phyloP scores from a whole-genome alignment of 2,797 vertebrate species.

The Scarus forsteni region DNA sequence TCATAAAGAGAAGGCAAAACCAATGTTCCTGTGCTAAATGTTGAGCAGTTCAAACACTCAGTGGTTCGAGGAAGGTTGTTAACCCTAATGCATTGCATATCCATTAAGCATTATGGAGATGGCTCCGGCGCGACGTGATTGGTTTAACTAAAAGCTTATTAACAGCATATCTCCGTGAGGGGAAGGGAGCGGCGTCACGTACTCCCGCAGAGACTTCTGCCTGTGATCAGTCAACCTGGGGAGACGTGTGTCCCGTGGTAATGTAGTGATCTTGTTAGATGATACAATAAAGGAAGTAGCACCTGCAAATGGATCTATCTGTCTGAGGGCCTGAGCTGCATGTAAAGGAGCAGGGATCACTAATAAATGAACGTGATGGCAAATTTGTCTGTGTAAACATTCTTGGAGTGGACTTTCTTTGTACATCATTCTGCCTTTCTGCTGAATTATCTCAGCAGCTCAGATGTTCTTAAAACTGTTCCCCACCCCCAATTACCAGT shows the following conservation, averaged over 20 bases:
- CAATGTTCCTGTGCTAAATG: slow-evolving; percentile 72
- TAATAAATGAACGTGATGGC: slow-evolving; percentile 51
- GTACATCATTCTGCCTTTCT: slow-evolving; percentile 10
- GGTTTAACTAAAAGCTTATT: slow-evolving; percentile 82
- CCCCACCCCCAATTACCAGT: no score
- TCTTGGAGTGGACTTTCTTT: slow-evolving; percentile 18
- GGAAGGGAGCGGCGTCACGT: slow-evolving; percentile 48
- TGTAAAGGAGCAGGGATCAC: slow-evolving; percentile 38
- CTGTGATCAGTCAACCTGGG: slow-evolving; percentile 62
- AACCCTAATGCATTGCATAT: slow-evolving; percentile 76
- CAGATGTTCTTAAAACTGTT: not conserved
- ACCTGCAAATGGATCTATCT: slow-evolving; percentile 59
- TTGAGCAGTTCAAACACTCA: slow-evolving; percentile 68
- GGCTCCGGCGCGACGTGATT: slow-evolving; percentile 65
- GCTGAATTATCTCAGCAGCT: slow-evolving; percentile 24
- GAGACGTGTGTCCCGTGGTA: slow-evolving; percentile 62
- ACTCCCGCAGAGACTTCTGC: slow-evolving; percentile 63
- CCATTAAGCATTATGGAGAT: slow-evolving; percentile 80
- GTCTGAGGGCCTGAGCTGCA: slow-evolving; percentile 36
- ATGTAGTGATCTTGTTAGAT: slow-evolving; percentile 67
- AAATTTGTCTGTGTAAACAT: slow-evolving; percentile 33
- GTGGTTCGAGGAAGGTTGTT: slow-evolving; percentile 73
- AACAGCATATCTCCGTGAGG: slow-evolving; percentile 60
- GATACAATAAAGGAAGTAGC: slow-evolving; percentile 46
- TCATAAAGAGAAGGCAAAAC: slow-evolving; percentile 61